phyloP scores from a whole-genome alignment of 1,140 invertebrate species.

The Zaprionus tsacasi region DNA sequence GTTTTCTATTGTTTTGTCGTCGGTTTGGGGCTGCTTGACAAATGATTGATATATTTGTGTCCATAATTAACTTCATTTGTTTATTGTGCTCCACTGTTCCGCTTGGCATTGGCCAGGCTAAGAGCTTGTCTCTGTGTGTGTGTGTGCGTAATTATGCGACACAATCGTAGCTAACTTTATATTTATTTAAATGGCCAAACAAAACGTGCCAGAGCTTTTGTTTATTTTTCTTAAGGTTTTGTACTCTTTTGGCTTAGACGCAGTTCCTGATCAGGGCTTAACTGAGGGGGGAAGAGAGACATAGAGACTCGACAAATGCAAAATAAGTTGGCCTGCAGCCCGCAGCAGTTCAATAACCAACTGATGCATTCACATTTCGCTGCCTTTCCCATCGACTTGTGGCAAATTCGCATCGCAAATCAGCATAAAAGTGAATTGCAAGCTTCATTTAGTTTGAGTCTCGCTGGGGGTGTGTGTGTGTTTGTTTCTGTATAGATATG shows the following conservation, averaged over 20 bases:
- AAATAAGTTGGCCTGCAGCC: slow-evolving; percentile 17
- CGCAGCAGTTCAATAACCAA: slow-evolving; percentile 68
- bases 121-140: not conserved
- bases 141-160: slow-evolving; percentile 54
- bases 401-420: slow-evolving; percentile 58
- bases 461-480: slow-evolving; percentile 13
- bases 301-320: slow-evolving; percentile 1
- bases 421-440: slow-evolving; percentile 75
- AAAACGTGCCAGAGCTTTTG: slow-evolving; percentile 30
- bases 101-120: slow-evolving; percentile 51
- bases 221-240: slow-evolving; percentile 13
- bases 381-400: slow-evolving; percentile 37
- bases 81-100: slow-evolving; percentile 23
- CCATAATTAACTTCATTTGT: slow-evolving; percentile 62
- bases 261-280: slow-evolving; percentile 59
- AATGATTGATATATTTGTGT: slow-evolving; percentile 66
- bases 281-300: slow-evolving; percentile 17
- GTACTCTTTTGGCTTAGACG: slow-evolving; percentile 5
- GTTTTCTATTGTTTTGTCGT: slow-evolving; percentile 48
- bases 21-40: slow-evolving; percentile 36
- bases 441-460: slow-evolving; percentile 48
- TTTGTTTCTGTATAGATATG: not conserved
- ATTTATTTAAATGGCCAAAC: slow-evolving; percentile 39
- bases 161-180: slow-evolving; percentile 16
- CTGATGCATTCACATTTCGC: slow-evolving; percentile 65